Evolutionary conservation across 92 coral and sea anemone species (phyloP).

Genomic region (Porites lobata): DNA sequence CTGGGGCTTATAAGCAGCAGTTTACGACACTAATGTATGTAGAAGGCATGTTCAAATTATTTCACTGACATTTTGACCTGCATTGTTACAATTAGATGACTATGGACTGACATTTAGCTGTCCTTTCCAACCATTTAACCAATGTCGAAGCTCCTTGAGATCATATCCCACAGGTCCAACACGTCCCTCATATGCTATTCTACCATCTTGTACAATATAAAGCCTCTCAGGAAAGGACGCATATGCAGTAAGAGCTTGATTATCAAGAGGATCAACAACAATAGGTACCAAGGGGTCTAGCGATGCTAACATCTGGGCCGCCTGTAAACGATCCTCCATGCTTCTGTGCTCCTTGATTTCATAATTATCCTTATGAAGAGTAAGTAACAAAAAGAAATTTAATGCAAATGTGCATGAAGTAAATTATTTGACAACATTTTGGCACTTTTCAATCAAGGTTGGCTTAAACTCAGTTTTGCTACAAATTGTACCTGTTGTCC

Average conservation of each 20-base stretch:
- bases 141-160: constrained; percentile 50
- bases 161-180: constrained; percentile 61
- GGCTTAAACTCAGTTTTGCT: no score
- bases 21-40: no score
- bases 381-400: not conserved
- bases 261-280: constrained; percentile 63
- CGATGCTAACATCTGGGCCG: constrained; percentile 54
- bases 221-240: constrained; percentile 72
- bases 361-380: constrained; percentile 8
- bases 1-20: no score
- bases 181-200: constrained; percentile 68
- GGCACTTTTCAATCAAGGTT: no score
- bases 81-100: not conserved
- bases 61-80: no score
- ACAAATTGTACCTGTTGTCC: no score
- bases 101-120: not conserved
- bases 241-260: constrained; percentile 54
- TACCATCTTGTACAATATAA: constrained; percentile 58
- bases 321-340: constrained; percentile 60
- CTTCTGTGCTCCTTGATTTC: constrained; percentile 40
- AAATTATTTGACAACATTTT: no score
- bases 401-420: not conserved
- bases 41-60: no score
- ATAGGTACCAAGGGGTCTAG: constrained; percentile 67
- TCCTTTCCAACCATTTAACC: constrained; percentile 62